phyloP scores from a whole-genome alignment of 1,140 invertebrate genomes.

The Penaeus chinensis region DNA sequence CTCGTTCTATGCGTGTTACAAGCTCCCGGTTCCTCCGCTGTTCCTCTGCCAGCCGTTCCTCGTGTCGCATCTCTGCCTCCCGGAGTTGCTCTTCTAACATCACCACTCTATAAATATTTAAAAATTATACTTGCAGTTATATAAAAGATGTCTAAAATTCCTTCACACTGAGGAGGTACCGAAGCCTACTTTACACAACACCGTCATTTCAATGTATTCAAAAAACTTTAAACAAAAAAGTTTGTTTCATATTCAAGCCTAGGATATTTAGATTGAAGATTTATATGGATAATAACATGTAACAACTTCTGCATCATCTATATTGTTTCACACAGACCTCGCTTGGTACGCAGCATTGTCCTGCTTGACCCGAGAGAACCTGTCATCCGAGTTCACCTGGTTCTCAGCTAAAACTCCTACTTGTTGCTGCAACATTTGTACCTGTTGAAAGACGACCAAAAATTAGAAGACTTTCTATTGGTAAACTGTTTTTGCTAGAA shows the following conservation, averaged over 20 bases:
- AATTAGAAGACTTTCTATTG: too few species aligned
- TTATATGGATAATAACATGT: too few species aligned
- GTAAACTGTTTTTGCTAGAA: too few species aligned
- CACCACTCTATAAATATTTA: conserved; percentile 38
- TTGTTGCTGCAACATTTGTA: conserved; percentile 90
- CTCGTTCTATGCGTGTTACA: conserved; percentile 82
- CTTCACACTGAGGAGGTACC: not conserved
- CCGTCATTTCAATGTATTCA: too few species aligned
- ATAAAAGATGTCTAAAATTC: conserved; percentile 1
- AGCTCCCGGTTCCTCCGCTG: conserved; percentile 85
- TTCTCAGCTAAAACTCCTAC: conserved; percentile 87
- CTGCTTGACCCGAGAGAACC: conserved; percentile 86
- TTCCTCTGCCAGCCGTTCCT: conserved; percentile 86
- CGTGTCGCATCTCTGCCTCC: conserved; percentile 86
- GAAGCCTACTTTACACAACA: too few species aligned
- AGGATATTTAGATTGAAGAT: too few species aligned
- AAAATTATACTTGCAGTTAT: not conserved
- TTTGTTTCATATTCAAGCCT: too few species aligned
- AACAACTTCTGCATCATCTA: not conserved
- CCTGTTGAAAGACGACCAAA: conserved; percentile 72
- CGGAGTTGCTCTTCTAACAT: conserved; percentile 79
- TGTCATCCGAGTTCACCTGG: conserved; percentile 84
- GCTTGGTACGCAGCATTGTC: conserved; percentile 91
- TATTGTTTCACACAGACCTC: conserved; percentile 67
- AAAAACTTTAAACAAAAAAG: too few species aligned